Conservation (phyloP, 2,113 vertebrate genomes). For the Eulacestoma nigropectus region DNA sequence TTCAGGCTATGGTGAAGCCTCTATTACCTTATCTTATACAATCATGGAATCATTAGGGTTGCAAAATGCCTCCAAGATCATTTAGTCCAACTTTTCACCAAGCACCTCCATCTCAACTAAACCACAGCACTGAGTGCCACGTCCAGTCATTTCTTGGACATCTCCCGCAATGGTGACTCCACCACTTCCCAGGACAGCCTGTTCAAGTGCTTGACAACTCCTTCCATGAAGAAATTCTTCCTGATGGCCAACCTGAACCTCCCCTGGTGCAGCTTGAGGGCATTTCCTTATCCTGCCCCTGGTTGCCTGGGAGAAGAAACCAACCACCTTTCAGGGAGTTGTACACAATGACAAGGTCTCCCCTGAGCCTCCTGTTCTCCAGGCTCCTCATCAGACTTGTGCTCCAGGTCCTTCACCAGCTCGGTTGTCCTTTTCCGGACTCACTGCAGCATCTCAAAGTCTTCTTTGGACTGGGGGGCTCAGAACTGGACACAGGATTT, state of each 20-base stretch:
- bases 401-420: background rate
- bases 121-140: background rate
- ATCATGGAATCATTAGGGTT: background rate
- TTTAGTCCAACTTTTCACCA: background rate
- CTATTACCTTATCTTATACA: background rate
- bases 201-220: background rate
- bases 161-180: background rate
- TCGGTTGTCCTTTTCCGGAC: background rate
- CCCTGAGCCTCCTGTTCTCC: background rate
- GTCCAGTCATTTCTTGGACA: background rate
- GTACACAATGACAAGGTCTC: background rate
- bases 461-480: background rate
- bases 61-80: background rate
- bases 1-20: background rate
- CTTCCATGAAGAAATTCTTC: background rate
- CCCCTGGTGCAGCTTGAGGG: background rate
- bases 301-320: background rate
- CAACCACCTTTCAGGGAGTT: background rate
- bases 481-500: background rate
- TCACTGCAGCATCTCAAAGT: background rate
- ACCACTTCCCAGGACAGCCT: background rate
- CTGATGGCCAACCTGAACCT: background rate
- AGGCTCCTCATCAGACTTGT: background rate
- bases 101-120: background rate
- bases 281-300: background rate